Base-by-base conservation (phyloP, 2,113 vertebrate genomes). In the Sitta europaea region DNA sequence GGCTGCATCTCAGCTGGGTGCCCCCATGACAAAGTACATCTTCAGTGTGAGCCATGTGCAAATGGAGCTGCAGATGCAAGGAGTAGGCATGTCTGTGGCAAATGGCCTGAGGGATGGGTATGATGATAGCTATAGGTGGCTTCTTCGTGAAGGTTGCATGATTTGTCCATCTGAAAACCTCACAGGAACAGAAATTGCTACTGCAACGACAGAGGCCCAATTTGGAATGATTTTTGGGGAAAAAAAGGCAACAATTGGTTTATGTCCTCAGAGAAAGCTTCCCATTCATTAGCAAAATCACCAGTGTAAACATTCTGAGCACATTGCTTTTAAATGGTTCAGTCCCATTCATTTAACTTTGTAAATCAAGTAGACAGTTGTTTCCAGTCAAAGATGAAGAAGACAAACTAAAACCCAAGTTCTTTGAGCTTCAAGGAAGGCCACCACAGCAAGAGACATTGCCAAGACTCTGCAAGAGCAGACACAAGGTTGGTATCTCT, bases 1-100 rank as follows among this genome's bases (percentile, higher is more conserved):
- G 65, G 23, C 4, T 67, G 29, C 14, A 25, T 40, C 40, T 63
- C 25, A 28, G 16, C 31, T 35, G 21, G 15, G 25, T 73, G 31
- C 7, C 58, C 5, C 9, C 2, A 3, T 12, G 11, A 13, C 21
- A 58, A 50, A 29, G 45, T 38, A 53, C 0, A 0, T 25, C 22
- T 66, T 57, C 71, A 59, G 24, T 1, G 5, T 33, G 12, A 71
- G 29, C 12, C 4, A 2, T 0, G 0, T 33, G 42, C 29, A 86
- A 7, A 16, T 0, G 0, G 14, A 72, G 36, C 19, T 67, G 28
- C 14, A 12, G 42, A 28, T 53, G 38, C n/a, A 14, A 0, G 0
- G 18, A 47, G 21, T 63, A 58, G 29, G 21, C 14, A 42, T 0
- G 3, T 40, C 28, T 1, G 1, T 24, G 45, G 42, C 9, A 62